Evolutionary conservation across 2,888 invertebrate species (phyloP).

Genomic region (Morpho helenor): DNA sequence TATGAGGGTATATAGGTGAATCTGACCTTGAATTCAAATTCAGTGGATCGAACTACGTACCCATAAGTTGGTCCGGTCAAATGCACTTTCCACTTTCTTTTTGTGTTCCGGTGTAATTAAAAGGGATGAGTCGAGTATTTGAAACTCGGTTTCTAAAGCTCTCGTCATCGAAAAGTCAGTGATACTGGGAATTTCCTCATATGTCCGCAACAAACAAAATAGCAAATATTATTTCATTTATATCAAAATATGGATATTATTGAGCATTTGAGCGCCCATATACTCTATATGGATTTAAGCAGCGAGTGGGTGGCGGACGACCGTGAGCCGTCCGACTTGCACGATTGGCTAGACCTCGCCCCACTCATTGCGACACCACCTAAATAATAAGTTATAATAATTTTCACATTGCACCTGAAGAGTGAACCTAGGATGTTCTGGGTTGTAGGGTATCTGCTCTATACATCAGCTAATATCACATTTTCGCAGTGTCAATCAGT

Average conservation of each 20-base stretch:
- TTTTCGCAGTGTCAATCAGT: neutral
- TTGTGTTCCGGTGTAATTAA: no score
- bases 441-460: conserved; percentile 14
- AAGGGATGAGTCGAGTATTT: no score
- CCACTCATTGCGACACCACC: conserved; percentile 60
- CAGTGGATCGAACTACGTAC: no score
- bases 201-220: neutral
- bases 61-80: no score
- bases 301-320: conserved; percentile 73
- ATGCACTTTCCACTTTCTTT: no score
- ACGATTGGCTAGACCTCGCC: conserved; percentile 61
- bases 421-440: conserved; percentile 9
- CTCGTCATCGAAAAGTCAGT: no score
- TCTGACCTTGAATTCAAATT: no score
- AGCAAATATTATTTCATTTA: conserved; percentile 15
- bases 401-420: conserved; percentile 26
- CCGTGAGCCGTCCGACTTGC: conserved; percentile 64
- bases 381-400: conserved; percentile 51
- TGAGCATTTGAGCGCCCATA: conserved; percentile 55
- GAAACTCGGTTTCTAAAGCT: neutral
- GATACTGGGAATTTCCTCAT: no score
- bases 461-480: neutral
- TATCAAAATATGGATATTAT: conserved; percentile 71
- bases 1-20: no score
- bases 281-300: conserved; percentile 73